Evolutionary conservation across 2,888 invertebrate species (phyloP).

Genomic region (Melanchra persicariae): DNA sequence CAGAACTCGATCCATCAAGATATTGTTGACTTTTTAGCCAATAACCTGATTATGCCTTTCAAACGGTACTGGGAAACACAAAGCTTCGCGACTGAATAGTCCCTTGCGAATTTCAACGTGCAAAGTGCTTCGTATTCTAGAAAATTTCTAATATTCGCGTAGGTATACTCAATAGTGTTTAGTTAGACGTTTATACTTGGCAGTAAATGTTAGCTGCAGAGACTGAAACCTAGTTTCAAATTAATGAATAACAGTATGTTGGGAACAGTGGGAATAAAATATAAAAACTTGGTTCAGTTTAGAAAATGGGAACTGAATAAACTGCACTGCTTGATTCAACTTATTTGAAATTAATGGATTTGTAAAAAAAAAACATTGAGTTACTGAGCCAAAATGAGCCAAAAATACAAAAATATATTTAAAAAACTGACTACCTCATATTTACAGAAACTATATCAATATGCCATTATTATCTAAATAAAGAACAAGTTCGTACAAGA

Average conservation of each 20-base stretch:
- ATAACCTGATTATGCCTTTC: conserved; percentile 51
- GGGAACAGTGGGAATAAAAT: not conserved
- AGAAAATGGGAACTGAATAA: no score
- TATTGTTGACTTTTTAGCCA: conserved; percentile 61
- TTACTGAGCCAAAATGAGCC: no score
- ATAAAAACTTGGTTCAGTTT: no score
- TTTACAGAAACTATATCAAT: not conserved
- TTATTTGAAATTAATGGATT: no score
- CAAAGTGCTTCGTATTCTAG: conserved; percentile 7
- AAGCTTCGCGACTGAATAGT: conserved; percentile 37
- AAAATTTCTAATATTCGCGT: conserved; percentile 4
- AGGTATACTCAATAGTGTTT: not conserved
- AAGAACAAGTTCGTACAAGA: conserved; percentile 1
- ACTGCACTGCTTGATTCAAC: no score
- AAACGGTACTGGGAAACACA: conserved; percentile 37
- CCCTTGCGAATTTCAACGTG: conserved; percentile 18
- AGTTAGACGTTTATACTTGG: not conserved
- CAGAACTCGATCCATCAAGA: conserved; percentile 58
- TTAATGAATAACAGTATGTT: not conserved
- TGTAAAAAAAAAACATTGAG: no score
- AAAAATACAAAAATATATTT: no score
- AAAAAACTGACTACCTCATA: not conserved
- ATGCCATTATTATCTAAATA: not conserved
- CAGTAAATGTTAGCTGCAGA: not conserved
- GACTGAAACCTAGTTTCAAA: conserved; percentile 5